These are phyloP conservation scores for Bellardia bayeri DNA, from an alignment of 2,888 invertebrate species.

Conservation along the genomic window DNA sequence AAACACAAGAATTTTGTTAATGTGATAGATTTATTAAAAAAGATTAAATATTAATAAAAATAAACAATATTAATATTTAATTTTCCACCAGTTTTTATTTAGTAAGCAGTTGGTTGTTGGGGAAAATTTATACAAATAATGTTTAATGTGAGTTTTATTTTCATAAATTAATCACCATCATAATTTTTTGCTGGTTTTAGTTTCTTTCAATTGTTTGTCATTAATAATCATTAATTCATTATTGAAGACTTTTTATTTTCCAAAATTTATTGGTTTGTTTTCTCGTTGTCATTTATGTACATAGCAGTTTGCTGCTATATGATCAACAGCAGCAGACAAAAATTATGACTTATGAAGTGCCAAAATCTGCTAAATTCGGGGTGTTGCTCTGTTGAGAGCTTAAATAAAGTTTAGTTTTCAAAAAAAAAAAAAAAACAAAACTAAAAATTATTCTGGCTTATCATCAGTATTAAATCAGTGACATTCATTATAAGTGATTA, in stretches of 20 bases:
- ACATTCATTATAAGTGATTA: conserved; percentile 72
- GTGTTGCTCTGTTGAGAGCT: conserved; percentile 67
- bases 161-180: conserved; percentile 47
- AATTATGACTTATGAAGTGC: conserved; percentile 71
- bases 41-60: conserved; percentile 13
- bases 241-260: conserved; percentile 57
- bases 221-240: conserved; percentile 69
- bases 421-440: conserved; percentile 53
- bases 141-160: conserved; percentile 17
- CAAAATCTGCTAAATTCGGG: conserved; percentile 63
- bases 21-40: conserved; percentile 47
- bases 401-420: conserved; percentile 58
- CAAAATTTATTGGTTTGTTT: neutral
- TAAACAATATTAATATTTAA: conserved; percentile 30
- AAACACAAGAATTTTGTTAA: conserved; percentile 8
- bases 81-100: conserved; percentile 7
- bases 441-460: conserved; percentile 49
- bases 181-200: conserved; percentile 1
- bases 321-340: neutral
- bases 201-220: conserved; percentile 41
- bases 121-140: conserved; percentile 31
- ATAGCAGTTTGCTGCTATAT: no score
- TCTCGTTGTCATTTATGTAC: neutral
- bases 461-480: conserved; percentile 65
- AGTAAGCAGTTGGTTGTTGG: neutral